A percentile compares a stretch with the other conserved stretches of the same genome.
phyloP scores from a whole-genome alignment of 1,140 invertebrate species.

The Dermatophagoides farinae region DNA sequence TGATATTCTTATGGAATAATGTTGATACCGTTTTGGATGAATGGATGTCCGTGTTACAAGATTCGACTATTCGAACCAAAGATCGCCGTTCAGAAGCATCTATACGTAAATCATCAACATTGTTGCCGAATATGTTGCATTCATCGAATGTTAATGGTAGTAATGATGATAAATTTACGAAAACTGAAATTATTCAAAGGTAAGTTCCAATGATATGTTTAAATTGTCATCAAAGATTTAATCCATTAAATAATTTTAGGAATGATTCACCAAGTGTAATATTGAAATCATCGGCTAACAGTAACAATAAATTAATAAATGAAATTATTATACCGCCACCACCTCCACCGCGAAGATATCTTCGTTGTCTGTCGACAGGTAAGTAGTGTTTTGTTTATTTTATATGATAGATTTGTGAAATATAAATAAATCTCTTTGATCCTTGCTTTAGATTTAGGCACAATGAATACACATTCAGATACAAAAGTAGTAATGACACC shows the following conservation, averaged over 20 bases:
- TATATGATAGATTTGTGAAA: no score
- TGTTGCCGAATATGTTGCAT: constrained; percentile 7
- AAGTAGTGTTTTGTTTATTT: no score
- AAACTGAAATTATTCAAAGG: neutral
- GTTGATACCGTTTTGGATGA: constrained; percentile 18
- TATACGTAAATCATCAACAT: constrained; percentile 17
- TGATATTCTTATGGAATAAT: constrained; percentile 31
- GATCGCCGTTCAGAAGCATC: constrained; percentile 15
- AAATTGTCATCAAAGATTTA: neutral
- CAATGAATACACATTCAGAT: no score
- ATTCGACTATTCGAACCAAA: constrained; percentile 19
- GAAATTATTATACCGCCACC: neutral
- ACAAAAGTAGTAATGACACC: no score
- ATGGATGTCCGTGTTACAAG: constrained; percentile 19
- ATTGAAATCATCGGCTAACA: neutral
- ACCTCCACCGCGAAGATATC: constrained; percentile 2
- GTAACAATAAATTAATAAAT: neutral
- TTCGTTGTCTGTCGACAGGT: neutral
- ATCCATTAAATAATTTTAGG: neutral
- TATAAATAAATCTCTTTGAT: no score
- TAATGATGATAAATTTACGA: neutral
- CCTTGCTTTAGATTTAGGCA: no score
- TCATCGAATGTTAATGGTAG: neutral
- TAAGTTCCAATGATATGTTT: neutral
- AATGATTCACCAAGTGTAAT: neutral